Evolutionary conservation across 2,888 invertebrate species (phyloP), one percentile per base, ranked within the genome.

Genomic region (Hirtodrosophila duncani): DNA sequence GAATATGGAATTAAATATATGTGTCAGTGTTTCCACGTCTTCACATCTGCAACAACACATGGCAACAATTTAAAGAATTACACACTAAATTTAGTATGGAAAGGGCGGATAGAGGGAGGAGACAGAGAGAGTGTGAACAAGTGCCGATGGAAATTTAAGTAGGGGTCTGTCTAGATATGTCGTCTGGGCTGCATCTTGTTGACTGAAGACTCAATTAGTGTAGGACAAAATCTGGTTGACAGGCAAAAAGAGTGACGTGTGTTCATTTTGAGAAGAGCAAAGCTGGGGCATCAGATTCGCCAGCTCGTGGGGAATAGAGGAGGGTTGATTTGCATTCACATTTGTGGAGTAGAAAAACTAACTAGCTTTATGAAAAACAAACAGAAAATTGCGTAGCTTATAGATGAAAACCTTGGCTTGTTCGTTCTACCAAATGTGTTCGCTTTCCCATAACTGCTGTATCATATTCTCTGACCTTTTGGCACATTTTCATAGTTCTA

Each of bases 51-150:
- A n/a, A n/a, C 69, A 64, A 67, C 83, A 84, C 67, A 77, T 83
- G 85, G 69, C 67, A 84, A 56, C 83, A 66, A 83, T 84, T 84
- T 77, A 58, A 45, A 69, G 69, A 82, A 83, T 84, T 83, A 81
- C 58, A 74, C 83, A 81, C 82, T 80, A 82, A 77, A 84, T 83
- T 83, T 83, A 83, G 71, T 70, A 34, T 10, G 5, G 39, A 29
- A 44, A 18, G 49, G 17, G 21, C 5, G n/a, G 14, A 37, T 10
- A 7, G 31, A n/a, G 27, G n/a, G n/a, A 14, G n/a, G 9, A 17
- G 39, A 4, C 4, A 20, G 5, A 5, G 20, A 20, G 43, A 49
- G 43, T 49, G 60, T 43, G 49, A 43, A 38, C 62, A 56, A 62
- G 67, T 58, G 48, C 38, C 37, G 26, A 6, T 4, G 17, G 41